Evolutionary conservation across 2,888 invertebrate genomes (phyloP), one percentile per base, ranked within the genome.

Genomic region (Heliconius hortense): DNA sequence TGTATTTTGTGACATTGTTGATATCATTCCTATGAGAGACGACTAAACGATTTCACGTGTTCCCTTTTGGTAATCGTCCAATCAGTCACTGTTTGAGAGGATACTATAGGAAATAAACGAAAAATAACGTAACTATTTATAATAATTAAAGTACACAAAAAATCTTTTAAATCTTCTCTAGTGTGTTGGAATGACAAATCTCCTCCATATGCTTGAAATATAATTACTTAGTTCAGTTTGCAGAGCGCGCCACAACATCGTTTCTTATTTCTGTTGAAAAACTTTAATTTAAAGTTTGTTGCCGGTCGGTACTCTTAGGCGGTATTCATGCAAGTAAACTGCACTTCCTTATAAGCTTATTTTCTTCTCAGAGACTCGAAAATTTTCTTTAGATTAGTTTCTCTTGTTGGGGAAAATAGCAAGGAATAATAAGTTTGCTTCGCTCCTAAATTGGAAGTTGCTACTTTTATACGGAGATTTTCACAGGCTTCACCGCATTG

Each of bases 381-480:
- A 93, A 92, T 91, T 93, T 93, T 92, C 91, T 93, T 93, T 92
- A 93, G 91, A 93, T 93, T 93, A 94, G 93, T 93, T 94, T 92
- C 90, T 90, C 91, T 92, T 93, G 92, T 93, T 92, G 91, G 85
- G 90, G 82, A 89, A 92, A 93, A 93, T 90, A 91, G 87, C 86
- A 89, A 84, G 87, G 89, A 90, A 92, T 92, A 93, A 92, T 91
- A 92, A 91, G 91, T 89, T 89, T 84, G 86, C 86, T 87, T 88
- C 87, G 88, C 84, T 84, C 86, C 88, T 88, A 88, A 91, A 92
- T 92, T 91, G 91, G 90, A 89, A 89, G 87, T 87, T 84, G 85
- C 81, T 87, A 85, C 85, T 86, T 88, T 88, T 88, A 84, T 86
- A 83, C 82, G 82, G 84, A 83, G 84, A 83, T 88, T 88, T 79